Conservation (phyloP, 2,888 invertebrate species). For the Eristalis arbustorum region DNA sequence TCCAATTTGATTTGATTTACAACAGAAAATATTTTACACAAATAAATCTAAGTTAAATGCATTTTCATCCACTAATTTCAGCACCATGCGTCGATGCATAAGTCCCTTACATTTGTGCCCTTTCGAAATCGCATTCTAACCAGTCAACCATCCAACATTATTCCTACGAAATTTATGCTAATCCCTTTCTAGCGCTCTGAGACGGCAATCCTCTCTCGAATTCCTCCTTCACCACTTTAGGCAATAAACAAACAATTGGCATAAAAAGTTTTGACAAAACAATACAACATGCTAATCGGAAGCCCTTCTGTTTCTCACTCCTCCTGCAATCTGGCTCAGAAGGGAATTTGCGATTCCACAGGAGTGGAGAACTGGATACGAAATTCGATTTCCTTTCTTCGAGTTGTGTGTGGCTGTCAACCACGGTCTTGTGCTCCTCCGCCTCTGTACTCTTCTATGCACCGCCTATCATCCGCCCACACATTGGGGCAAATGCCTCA, state of each 20-base stretch:
- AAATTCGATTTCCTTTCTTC: slow-evolving; percentile 58
- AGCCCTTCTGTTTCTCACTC: slow-evolving; percentile 3
- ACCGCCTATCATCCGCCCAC: neutral
- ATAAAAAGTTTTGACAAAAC: slow-evolving; percentile 37
- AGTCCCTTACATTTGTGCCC: neutral
- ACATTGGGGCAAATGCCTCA: slow-evolving; percentile 33
- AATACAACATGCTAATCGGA: slow-evolving; percentile 55
- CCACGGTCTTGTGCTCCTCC: neutral
- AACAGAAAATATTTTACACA: too few relatives aligned
- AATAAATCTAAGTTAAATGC: too few relatives aligned
- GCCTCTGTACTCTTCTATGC: neutral
- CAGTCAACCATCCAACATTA: slow-evolving; percentile 35
- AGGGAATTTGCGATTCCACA: neutral
- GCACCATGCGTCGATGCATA: neutral
- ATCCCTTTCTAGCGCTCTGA: neutral
- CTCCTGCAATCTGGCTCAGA: slow-evolving; percentile 29
- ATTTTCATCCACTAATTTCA: too few relatives aligned
- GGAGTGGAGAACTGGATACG: neutral
- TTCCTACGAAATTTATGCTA: slow-evolving; percentile 28
- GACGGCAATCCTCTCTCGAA: neutral
- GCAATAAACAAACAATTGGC: slow-evolving; percentile 62
- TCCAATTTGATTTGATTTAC: too few relatives aligned
- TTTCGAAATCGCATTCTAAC: neutral
- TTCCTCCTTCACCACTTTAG: neutral
- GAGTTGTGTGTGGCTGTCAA: slow-evolving; percentile 19